Conservation (phyloP, 2,888 invertebrate species). For the Mythimna pallens region DNA sequence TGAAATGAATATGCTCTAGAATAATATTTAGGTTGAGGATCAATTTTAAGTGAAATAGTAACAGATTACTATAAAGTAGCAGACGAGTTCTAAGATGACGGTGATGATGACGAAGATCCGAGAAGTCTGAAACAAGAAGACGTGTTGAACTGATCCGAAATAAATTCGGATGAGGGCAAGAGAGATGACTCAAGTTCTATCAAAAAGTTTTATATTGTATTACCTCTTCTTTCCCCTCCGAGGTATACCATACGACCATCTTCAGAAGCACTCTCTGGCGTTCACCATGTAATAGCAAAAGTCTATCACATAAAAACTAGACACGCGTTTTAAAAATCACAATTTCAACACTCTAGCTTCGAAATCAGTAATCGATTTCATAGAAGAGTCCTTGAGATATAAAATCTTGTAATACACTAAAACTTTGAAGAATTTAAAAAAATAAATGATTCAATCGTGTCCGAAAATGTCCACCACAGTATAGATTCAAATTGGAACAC, state of each 20-base stretch:
- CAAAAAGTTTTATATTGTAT: neutral
- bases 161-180: neutral
- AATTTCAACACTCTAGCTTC: constrained; percentile 30
- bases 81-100: neutral
- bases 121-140: neutral
- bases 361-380: constrained; percentile 52
- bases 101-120: neutral
- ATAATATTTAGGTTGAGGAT: constrained; percentile 14
- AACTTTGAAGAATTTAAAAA: neutral
- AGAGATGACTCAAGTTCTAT: neutral
- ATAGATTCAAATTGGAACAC: neutral
- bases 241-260: constrained; percentile 67
- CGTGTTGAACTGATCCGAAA: neutral
- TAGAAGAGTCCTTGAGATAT: constrained; percentile 31
- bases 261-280: constrained; percentile 35
- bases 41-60: constrained; percentile 2
- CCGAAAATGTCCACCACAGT: constrained; percentile 8
- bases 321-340: constrained; percentile 24
- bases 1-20: neutral
- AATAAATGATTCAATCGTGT: neutral
- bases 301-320: constrained; percentile 29
- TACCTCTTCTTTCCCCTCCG: constrained; percentile 63
- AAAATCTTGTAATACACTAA: constrained; percentile 11
- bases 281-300: constrained; percentile 36
- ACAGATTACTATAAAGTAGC: neutral